Evolutionary conservation across 2,888 invertebrate genomes (phyloP).

Genomic region (Ennomos fuscantarius): DNA sequence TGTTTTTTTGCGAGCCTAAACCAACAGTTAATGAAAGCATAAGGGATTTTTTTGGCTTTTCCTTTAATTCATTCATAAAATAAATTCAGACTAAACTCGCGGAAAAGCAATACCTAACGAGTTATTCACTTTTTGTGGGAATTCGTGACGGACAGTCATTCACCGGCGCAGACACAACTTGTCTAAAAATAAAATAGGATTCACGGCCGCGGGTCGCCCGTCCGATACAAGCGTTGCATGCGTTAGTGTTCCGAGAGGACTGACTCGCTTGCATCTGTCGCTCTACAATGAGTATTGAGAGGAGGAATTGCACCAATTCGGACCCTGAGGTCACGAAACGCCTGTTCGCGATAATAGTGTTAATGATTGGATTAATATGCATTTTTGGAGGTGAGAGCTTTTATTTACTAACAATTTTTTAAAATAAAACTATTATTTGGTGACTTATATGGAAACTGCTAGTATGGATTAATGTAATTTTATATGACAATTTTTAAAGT

Average conservation of each 20-base stretch:
- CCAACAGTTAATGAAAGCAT: too few relatives aligned
- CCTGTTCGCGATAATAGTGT: conserved; percentile 63
- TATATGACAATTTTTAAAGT: too few relatives aligned
- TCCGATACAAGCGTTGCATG: conserved; percentile 23
- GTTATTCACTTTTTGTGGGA: conserved; percentile 40
- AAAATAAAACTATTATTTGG: too few relatives aligned
- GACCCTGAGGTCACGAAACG: conserved; percentile 68
- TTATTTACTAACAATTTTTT: conserved; percentile 48
- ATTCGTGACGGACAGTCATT: conserved; percentile 55
- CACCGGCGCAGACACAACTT: conserved; percentile 64
- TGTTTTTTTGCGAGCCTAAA: too few relatives aligned
- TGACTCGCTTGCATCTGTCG: conserved; percentile 22
- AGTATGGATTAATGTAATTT: too few relatives aligned
- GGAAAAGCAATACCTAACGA: conserved; percentile 13
- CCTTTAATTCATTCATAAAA: background rate
- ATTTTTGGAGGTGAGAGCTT: conserved; percentile 70
- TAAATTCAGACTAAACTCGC: conserved; percentile 13
- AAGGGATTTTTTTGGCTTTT: too few relatives aligned
- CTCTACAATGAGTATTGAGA: conserved; percentile 58
- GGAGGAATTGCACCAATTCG: conserved; percentile 59
- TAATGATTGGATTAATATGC: conserved; percentile 68
- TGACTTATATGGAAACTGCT: too few relatives aligned
- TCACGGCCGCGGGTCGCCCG: conserved; percentile 31
- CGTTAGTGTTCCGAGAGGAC: conserved; percentile 11
- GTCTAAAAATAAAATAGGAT: conserved; percentile 67